Evolutionary conservation across 1,140 invertebrate species (phyloP).

Genomic region (Theocolax elegans): DNA sequence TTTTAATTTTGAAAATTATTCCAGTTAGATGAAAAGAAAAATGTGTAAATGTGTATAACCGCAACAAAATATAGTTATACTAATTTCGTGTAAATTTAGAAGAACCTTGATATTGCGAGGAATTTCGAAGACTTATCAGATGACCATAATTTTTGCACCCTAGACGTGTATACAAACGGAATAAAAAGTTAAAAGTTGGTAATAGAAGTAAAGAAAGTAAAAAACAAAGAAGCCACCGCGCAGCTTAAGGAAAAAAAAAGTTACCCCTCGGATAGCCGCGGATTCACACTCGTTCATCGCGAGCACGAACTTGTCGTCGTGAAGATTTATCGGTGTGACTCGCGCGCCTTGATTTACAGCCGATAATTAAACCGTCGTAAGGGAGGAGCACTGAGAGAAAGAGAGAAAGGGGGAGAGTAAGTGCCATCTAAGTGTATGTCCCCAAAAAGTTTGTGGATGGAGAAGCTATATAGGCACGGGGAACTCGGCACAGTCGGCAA

Average conservation of each 20-base stretch:
- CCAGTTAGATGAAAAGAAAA: too few relatives aligned
- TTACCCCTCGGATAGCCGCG: conserved; percentile 27
- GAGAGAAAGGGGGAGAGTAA: conserved; percentile 38
- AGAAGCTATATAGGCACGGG: conserved; percentile 2
- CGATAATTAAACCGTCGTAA: conserved; percentile 65
- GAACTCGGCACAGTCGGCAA: conserved; percentile 40
- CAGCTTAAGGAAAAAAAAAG: neutral
- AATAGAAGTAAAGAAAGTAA: neutral
- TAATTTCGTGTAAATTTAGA: too few relatives aligned
- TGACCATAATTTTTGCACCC: too few relatives aligned
- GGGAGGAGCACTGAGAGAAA: conserved; percentile 38
- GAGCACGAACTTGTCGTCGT: conserved; percentile 44
- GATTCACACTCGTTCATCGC: conserved; percentile 48
- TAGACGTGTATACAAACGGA: neutral
- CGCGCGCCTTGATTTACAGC: conserved; percentile 58
- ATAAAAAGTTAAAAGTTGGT: conserved; percentile 1
- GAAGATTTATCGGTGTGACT: conserved; percentile 59
- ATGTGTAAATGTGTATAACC: too few relatives aligned
- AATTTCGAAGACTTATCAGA: too few relatives aligned
- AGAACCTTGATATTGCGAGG: too few relatives aligned
- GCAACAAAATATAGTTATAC: too few relatives aligned
- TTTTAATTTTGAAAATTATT: too few relatives aligned
- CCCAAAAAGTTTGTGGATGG: conserved; percentile 55
- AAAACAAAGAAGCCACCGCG: neutral
- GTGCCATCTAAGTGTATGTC: conserved; percentile 48